Conservation (phyloP, 2,797 vertebrate genomes). For the Pyrocephalus nanus region DNA sequence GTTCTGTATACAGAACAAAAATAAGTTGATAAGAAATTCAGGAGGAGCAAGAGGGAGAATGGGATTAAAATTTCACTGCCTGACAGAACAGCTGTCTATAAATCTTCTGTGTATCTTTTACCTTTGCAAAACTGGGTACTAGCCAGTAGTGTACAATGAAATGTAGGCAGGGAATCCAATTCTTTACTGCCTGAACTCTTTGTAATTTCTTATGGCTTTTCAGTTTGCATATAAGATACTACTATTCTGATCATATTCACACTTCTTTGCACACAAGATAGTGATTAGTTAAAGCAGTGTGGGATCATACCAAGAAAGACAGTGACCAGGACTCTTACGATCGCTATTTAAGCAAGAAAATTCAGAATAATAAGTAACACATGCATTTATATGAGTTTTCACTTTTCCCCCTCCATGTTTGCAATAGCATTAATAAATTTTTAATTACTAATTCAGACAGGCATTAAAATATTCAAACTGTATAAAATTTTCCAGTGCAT, state of each 20-base stretch:
- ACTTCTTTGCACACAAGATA: not conserved
- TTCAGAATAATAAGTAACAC: not conserved
- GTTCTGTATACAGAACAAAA: not conserved
- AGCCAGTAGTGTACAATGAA: not conserved
- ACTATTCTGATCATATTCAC: not conserved
- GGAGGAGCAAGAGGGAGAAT: not conserved
- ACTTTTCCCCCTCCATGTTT: not conserved
- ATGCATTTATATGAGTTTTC: not conserved
- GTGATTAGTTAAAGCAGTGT: not conserved
- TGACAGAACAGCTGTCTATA: not conserved
- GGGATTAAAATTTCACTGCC: not conserved
- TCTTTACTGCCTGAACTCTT: not conserved
- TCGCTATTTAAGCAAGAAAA: not conserved
- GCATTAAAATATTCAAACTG: not conserved
- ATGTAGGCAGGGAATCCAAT: not conserved
- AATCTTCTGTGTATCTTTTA: not conserved
- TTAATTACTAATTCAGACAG: not conserved
- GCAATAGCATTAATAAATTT: not conserved
- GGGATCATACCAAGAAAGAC: not conserved
- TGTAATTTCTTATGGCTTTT: not conserved
- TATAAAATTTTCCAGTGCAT: conserved; percentile 3
- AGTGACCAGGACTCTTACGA: not conserved
- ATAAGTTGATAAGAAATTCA: not conserved
- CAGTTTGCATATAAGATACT: not conserved
- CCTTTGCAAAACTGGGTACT: not conserved